A percentile compares a stretch with the other conserved stretches of the same genome.
These are phyloP conservation scores for Phytoseiulus persimilis DNA, from an alignment of 2,888 invertebrate genomes.

Conservation along the genomic window DNA sequence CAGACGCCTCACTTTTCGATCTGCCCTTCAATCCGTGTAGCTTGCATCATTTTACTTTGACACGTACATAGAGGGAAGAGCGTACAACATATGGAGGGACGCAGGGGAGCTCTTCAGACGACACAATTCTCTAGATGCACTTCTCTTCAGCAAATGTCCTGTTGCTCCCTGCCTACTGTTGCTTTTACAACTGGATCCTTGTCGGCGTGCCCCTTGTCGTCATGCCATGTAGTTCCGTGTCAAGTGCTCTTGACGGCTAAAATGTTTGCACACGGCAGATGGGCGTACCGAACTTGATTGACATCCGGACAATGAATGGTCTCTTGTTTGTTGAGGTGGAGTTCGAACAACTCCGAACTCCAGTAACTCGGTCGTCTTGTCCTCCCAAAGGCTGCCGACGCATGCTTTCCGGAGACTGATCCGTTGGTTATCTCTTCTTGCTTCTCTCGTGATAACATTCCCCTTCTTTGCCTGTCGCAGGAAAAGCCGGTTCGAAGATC, in stretches of 20 bases:
- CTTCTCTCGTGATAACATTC: background rate
- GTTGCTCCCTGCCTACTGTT: background rate
- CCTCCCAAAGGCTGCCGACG: too few relatives aligned
- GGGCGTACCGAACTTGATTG: background rate
- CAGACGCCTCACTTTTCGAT: background rate
- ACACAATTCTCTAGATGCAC: background rate
- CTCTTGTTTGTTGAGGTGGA: background rate
- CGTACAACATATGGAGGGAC: background rate
- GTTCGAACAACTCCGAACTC: background rate
- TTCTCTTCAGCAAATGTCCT: background rate
- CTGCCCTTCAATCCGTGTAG: background rate
- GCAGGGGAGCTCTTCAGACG: background rate
- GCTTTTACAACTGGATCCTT: background rate
- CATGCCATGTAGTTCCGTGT: background rate
- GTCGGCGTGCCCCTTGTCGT: background rate
- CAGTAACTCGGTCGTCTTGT: background rate
- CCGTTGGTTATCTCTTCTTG: background rate
- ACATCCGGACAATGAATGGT: background rate
- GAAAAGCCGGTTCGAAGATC: conserved; percentile 95
- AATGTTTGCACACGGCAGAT: background rate
- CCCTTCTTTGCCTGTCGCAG: background rate
- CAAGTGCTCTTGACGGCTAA: background rate
- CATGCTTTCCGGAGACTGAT: too few relatives aligned
- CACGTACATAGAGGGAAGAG: background rate
- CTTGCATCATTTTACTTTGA: background rate